Percentiles rank a stretch among this genome's conserved stretches.
Conservation (phyloP, 2,888 invertebrate species). For the Epinotia ramella region DNA sequence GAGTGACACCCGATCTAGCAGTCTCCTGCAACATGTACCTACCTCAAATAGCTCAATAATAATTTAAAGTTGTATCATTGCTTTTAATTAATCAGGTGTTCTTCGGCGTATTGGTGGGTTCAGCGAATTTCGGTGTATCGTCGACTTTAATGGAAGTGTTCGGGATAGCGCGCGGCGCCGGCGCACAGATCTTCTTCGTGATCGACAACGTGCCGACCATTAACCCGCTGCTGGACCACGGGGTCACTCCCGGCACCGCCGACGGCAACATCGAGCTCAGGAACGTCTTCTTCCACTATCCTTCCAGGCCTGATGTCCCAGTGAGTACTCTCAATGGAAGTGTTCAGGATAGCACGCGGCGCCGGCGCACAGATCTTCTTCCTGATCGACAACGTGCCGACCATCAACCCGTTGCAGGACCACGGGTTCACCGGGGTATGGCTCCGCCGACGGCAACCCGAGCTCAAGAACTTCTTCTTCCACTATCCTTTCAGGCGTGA, state of each 20-base stretch:
- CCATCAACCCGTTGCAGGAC: slow-evolving; percentile 89
- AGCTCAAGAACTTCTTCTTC: slow-evolving; percentile 90
- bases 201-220: slow-evolving; percentile 91
- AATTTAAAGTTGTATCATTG: neutral
- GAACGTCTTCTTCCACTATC: slow-evolving; percentile 92
- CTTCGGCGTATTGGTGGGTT: slow-evolving; percentile 90
- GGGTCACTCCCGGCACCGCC: slow-evolving; percentile 83
- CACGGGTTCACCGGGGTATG: slow-evolving; percentile 86
- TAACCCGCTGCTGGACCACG: slow-evolving; percentile 88
- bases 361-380: slow-evolving; percentile 91
- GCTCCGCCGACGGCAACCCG: slow-evolving; percentile 87
- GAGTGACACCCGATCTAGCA: too few relatives aligned
- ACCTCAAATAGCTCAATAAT: neutral
- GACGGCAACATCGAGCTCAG: slow-evolving; percentile 90
- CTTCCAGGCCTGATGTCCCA: slow-evolving; percentile 90
- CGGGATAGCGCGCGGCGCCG: slow-evolving; percentile 92
- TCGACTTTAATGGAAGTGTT: slow-evolving; percentile 93
- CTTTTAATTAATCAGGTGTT: slow-evolving; percentile 86
- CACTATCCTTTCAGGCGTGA: slow-evolving; percentile 92
- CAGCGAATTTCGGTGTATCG: slow-evolving; percentile 92
- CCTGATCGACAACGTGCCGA: slow-evolving; percentile 90
- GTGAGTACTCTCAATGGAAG: slow-evolving; percentile 82
- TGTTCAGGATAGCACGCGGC: slow-evolving; percentile 91
- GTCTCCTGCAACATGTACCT: too few relatives aligned
- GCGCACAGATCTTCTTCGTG: slow-evolving; percentile 90